phyloP scores from a whole-genome alignment of 2,113 vertebrate genomes.

The Coptodon bakossiorum region DNA sequence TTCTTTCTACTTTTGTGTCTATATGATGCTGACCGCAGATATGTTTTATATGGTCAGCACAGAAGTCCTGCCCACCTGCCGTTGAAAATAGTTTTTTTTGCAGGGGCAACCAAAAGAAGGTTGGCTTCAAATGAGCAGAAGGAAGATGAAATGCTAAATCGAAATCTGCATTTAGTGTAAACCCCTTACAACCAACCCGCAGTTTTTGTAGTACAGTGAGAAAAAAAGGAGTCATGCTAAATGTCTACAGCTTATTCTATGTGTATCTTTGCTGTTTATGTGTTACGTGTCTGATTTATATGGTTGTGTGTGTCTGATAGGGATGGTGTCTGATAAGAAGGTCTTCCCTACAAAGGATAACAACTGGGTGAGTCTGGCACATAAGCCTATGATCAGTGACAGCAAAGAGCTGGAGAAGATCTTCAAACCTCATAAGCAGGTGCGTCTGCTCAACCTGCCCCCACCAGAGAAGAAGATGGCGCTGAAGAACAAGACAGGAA shows the following conservation, averaged over 20 bases:
- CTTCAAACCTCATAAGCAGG: conserved; percentile 54
- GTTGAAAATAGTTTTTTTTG: neutral
- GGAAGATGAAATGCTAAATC: neutral
- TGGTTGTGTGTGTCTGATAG: conserved; percentile 27
- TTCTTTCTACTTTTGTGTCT: neutral
- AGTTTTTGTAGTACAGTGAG: neutral
- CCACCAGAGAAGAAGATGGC: conserved; percentile 50
- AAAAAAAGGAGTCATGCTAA: neutral
- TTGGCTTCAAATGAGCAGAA: neutral
- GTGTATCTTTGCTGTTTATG: neutral
- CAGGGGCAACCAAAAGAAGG: neutral
- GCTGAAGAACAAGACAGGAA: neutral
- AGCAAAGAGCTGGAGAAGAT: conserved; percentile 69
- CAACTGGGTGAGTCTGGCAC: conserved; percentile 68
- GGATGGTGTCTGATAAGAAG: conserved; percentile 63
- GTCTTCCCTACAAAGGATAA: conserved; percentile 74
- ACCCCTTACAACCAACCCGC: rapidly evolving
- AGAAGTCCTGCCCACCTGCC: neutral
- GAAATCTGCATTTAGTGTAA: neutral
- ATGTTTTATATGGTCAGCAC: neutral
- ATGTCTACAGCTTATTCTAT: neutral
- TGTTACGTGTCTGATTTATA: neutral
- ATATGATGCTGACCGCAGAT: neutral
- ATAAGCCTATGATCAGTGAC: conserved; percentile 68
- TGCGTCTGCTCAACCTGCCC: conserved; percentile 72